These are phyloP conservation scores for Crocodylus rhombifer DNA, from an alignment of 2,797 vertebrate genomes.

Conservation along the genomic window DNA sequence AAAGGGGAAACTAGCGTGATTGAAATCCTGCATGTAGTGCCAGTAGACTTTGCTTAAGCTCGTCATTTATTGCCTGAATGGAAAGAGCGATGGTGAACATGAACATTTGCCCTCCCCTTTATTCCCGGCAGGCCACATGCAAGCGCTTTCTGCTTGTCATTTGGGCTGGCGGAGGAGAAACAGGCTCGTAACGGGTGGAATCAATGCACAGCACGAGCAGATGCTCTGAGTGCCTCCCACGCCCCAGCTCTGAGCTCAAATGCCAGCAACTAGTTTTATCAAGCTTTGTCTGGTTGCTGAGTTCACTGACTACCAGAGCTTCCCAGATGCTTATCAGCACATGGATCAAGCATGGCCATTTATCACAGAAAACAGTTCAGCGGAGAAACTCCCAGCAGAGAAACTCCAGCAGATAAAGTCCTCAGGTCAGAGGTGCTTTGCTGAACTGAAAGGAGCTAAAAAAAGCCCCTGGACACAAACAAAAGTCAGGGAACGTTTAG, in stretches of 20 bases:
- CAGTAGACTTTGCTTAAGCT: not conserved
- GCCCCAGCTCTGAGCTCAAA: constrained; percentile 8
- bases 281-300: not conserved
- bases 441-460: not conserved
- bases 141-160: constrained; percentile 23
- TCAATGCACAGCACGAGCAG: not conserved
- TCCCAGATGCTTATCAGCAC: constrained; percentile 23
- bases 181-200: not conserved
- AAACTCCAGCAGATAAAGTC: not conserved
- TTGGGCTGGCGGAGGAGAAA: not conserved
- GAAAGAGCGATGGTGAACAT: constrained; percentile 57
- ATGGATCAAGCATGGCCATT: not conserved
- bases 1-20: not conserved
- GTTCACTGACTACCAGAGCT: not conserved
- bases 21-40: not conserved
- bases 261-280: not conserved
- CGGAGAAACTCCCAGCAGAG: not conserved
- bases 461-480: not conserved
- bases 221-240: not conserved
- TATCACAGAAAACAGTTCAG: not conserved
- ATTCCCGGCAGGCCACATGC: not conserved
- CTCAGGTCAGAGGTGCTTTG: not conserved
- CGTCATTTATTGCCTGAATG: constrained; percentile 7
- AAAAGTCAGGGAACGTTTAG: not conserved
- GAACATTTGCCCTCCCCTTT: constrained; percentile 68